Percentiles rank a stretch among this genome's conserved stretches.
phyloP scores from a whole-genome alignment of 1,140 invertebrate genomes.

The Latrodectus geometricus region DNA sequence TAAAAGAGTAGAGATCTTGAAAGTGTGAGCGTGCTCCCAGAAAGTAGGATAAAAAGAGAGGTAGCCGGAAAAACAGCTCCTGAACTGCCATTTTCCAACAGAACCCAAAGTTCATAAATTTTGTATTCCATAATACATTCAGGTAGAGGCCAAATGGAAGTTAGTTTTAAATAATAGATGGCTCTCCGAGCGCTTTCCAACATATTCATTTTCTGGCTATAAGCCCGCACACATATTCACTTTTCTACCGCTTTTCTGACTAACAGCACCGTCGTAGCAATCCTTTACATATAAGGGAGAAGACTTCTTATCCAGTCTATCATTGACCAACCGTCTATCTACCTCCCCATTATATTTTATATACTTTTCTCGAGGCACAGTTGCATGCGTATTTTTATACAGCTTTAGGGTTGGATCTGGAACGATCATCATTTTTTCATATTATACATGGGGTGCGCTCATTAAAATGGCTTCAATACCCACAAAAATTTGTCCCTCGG shows the following conservation, averaged over 20 bases:
- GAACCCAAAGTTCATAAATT: constrained; percentile 46
- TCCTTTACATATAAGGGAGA: constrained; percentile 12
- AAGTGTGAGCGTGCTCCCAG: not conserved
- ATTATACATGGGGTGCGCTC: constrained; percentile 40
- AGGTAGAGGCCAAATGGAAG: constrained; percentile 49
- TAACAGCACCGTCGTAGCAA: constrained; percentile 28
- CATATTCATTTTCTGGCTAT: constrained; percentile 59
- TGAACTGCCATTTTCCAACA: constrained; percentile 37
- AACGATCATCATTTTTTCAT: constrained; percentile 60
- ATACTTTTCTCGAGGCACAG: constrained; percentile 1
- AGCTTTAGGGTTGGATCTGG: constrained; percentile 27
- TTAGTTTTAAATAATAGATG: constrained; percentile 60
- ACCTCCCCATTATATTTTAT: constrained; percentile 47
- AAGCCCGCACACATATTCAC: constrained; percentile 54
- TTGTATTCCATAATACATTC: constrained; percentile 53
- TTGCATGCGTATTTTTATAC: constrained; percentile 30
- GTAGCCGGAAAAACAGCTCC: constrained; percentile 29
- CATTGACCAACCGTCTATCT: constrained; percentile 46
- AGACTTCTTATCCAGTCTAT: constrained; percentile 30
- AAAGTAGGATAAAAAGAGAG: not conserved
- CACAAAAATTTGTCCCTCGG: constrained; percentile 47
- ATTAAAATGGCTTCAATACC: constrained; percentile 55
- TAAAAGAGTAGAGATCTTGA: not conserved
- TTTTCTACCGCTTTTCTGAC: constrained; percentile 33
- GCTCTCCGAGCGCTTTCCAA: constrained; percentile 16